Percentiles rank a stretch among this genome's conserved stretches.
Evolutionary conservation across 2,797 vertebrate species (phyloP).

Genomic region (Erethizon dorsatum): DNA sequence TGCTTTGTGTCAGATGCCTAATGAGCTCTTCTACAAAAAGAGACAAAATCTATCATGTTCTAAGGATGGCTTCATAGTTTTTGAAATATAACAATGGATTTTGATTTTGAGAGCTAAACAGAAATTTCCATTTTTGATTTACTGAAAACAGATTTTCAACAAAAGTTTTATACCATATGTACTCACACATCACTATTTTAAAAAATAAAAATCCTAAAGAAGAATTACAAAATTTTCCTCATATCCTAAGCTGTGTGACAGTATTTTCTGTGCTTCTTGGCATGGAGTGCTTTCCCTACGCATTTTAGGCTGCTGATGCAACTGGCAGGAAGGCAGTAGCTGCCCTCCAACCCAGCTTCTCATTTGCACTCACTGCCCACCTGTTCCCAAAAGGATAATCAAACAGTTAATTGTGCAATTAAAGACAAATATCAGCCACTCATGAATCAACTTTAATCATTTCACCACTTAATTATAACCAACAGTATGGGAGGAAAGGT

Average conservation of each 20-base stretch:
- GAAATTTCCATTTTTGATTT: conserved; percentile 72
- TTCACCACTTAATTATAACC: neutral
- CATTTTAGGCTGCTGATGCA: neutral
- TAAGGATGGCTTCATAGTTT: neutral
- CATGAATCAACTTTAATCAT: neutral
- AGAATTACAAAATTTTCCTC: conserved; percentile 43
- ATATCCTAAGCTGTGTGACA: neutral
- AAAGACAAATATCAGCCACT: conserved; percentile 43
- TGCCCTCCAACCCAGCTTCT: neutral
- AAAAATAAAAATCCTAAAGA: conserved; percentile 61
- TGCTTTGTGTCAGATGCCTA: neutral
- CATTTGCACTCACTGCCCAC: neutral
- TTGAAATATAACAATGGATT: conserved; percentile 52
- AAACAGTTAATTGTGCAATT: neutral
- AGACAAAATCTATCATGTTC: conserved; percentile 17
- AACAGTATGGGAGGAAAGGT: neutral
- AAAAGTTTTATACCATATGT: conserved; percentile 32
- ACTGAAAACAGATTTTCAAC: conserved; percentile 25
- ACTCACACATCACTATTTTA: conserved; percentile 58
- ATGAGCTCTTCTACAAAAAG: conserved; percentile 28
- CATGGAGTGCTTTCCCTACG: neutral
- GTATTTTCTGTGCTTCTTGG: neutral
- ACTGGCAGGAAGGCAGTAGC: neutral
- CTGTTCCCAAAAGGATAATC: neutral
- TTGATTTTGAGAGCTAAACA: conserved; percentile 49